A percentile compares a stretch with the other conserved stretches of the same genome.
Conservation (phyloP, 2,888 invertebrate genomes). For the Drosophila melanosoma region DNA sequence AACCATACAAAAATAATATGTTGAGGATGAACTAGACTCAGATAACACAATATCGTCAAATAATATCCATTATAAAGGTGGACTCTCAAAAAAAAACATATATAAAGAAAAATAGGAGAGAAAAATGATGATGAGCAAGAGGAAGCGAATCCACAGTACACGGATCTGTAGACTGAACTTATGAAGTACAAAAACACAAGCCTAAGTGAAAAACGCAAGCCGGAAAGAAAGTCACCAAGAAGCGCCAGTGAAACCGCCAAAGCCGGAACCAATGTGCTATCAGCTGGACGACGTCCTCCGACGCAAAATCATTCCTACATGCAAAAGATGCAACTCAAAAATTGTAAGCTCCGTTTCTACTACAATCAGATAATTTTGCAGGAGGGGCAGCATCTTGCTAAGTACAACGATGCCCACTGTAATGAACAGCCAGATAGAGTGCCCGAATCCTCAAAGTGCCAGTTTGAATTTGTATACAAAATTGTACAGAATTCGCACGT, state of each 20-base stretch:
- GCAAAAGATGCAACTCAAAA: constrained; percentile 35
- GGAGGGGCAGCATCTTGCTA: too few relatives aligned
- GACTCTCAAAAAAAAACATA: too few relatives aligned
- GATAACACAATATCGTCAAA: not conserved
- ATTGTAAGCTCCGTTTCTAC: constrained; percentile 38
- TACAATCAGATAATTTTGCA: constrained; percentile 29
- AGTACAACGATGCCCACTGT: not conserved
- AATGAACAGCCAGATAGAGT: not conserved
- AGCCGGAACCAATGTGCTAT: constrained; percentile 1
- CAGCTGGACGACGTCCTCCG: not conserved
- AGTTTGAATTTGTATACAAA: not conserved
- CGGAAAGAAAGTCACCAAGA: not conserved
- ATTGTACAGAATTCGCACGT: constrained; percentile 4
- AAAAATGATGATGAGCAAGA: not conserved
- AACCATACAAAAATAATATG: not conserved
- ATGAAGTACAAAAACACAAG: not conserved
- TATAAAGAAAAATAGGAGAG: too few relatives aligned
- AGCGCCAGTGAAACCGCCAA: not conserved
- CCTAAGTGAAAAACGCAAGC: not conserved
- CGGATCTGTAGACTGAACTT: not conserved
- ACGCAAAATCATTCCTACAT: constrained; percentile 32
- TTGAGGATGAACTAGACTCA: not conserved
- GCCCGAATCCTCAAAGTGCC: not conserved
- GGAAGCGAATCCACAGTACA: not conserved
- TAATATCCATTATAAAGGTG: not conserved